Percentiles rank a stretch among this genome's conserved stretches.
Conservation (phyloP, 2,113 vertebrate genomes). For the Esox niger region DNA sequence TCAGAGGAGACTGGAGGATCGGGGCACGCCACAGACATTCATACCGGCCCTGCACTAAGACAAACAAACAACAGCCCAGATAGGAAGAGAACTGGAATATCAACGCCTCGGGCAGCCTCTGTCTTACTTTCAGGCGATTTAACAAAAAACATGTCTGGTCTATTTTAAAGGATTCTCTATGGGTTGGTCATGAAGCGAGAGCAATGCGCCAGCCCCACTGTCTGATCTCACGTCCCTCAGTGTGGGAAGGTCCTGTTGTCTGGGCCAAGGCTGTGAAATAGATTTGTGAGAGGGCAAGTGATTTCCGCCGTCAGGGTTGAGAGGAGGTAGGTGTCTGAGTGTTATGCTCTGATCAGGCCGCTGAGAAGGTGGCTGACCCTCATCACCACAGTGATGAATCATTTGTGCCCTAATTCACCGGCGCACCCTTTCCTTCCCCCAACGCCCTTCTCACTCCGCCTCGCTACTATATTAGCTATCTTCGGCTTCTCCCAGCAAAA, state of each 20-base stretch:
- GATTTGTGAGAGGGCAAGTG: conserved; percentile 24
- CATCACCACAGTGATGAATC: conserved; percentile 23
- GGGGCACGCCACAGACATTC: conserved; percentile 53
- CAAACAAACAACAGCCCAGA: conserved; percentile 40
- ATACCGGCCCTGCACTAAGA: conserved; percentile 38
- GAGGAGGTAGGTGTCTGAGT: conserved; percentile 20
- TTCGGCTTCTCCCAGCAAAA: neutral
- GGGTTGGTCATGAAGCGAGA: neutral
- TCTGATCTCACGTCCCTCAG: neutral
- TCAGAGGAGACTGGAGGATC: conserved; percentile 31
- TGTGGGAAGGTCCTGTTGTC: neutral
- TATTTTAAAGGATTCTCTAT: neutral
- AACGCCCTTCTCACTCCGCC: neutral
- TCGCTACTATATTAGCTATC: neutral
- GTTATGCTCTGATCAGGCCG: conserved; percentile 10
- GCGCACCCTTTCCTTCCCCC: neutral
- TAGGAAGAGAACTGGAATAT: conserved; percentile 24
- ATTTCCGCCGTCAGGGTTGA: conserved; percentile 17
- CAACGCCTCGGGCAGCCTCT: conserved; percentile 24
- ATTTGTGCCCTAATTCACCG: conserved; percentile 16
- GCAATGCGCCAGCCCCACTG: neutral
- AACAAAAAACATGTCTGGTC: conserved; percentile 25
- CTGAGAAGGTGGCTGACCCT: conserved; percentile 17
- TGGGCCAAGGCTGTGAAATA: conserved; percentile 31
- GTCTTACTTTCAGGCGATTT: conserved; percentile 17